A percentile compares a stretch with the other conserved stretches of the same genome.
These are phyloP conservation scores for Poeciliopsis paucimaculata DNA, from an alignment of 2,797 vertebrate species.

Conservation along the genomic window DNA sequence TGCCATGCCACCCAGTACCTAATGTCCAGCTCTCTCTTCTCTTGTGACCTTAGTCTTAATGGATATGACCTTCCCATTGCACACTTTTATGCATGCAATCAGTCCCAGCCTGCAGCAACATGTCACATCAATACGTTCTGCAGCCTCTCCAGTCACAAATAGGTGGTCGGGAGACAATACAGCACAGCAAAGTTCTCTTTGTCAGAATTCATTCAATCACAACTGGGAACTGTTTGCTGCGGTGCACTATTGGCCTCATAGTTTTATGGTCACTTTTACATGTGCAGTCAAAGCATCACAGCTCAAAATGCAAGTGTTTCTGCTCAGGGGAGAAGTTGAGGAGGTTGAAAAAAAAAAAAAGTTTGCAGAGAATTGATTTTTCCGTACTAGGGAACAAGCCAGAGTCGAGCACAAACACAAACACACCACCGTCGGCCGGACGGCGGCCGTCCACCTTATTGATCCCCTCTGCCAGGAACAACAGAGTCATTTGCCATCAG, in stretches of 20 bases:
- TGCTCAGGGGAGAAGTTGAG: constrained; percentile 26
- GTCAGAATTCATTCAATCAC: constrained; percentile 55
- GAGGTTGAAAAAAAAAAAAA: constrained; percentile 55
- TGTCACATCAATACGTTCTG: constrained; percentile 68
- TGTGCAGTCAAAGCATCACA: constrained; percentile 30
- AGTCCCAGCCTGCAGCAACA: constrained; percentile 54
- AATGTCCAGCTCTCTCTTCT: constrained; percentile 32
- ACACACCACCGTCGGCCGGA: constrained; percentile 40
- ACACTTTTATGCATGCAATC: constrained; percentile 61
- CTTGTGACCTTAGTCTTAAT: constrained; percentile 59
- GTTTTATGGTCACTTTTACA: constrained; percentile 21
- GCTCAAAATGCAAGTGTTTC: constrained; percentile 25
- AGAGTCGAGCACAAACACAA: constrained; percentile 37
- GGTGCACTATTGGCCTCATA: constrained; percentile 14
- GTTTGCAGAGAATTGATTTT: constrained; percentile 72
- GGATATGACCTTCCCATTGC: constrained; percentile 54
- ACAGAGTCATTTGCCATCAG: constrained; percentile 70
- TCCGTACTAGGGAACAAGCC: constrained; percentile 63
- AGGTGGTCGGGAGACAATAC: constrained; percentile 45
- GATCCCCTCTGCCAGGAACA: constrained; percentile 73
- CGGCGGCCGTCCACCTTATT: constrained; percentile 66
- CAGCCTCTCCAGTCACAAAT: constrained; percentile 54
- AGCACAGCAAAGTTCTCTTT: constrained; percentile 40
- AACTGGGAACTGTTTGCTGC: constrained; percentile 23
- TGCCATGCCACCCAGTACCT: background rate